Base-by-base conservation (phyloP, 2,888 invertebrate genomes). In the Oscheius myriophilus region DNA sequence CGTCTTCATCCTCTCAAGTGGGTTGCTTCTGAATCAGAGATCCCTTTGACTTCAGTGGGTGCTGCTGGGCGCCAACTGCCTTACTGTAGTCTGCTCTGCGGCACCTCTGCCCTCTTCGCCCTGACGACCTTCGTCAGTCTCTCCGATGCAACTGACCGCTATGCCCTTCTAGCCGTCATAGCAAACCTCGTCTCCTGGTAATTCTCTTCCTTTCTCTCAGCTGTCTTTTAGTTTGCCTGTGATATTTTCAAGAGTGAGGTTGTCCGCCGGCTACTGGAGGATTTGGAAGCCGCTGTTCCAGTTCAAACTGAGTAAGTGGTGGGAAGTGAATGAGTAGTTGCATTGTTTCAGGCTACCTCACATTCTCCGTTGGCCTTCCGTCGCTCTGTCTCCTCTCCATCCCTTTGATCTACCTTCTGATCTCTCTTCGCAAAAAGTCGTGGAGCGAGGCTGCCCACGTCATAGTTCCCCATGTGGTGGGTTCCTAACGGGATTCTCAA, bases 151-250 rank as follows among this genome's bases (percentile, higher is more conserved):
- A 67, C 68, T 21, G 82, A 74, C 61, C 61, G 71, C 41, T 79
- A 70, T 58, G 82, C 82, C 11, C 26, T 84, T 11, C 67, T 70
- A n/a, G 80, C 83, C 12, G 67, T 81, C 16, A 26, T 61, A 11
- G 76, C 76, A 21, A 82, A 82, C 66, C 67, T 75, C 33, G 12
- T 83, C 21, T 81, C 82, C 1, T 81, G 79, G 83, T 83, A 57
- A 46, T 67, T 61, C n/a, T 45, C n/a, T 18, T n/a, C 18, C 7
- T 23, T 61, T 62, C n/a, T 25, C 39, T 43, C 39, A 12, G 16
- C 7, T 25, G 16, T 0, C 23, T 57, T 75, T 63, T 43, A 81
- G 81, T 61, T 46, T 81, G 33, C 82, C 82, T 0, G 67, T 74
- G 0, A 62, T 82, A 6, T 43, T 75, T n/a, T 68, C 75, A 7